Evolutionary conservation across 2,888 invertebrate genomes (phyloP).

Genomic region (Nemotelus nigrinus): DNA sequence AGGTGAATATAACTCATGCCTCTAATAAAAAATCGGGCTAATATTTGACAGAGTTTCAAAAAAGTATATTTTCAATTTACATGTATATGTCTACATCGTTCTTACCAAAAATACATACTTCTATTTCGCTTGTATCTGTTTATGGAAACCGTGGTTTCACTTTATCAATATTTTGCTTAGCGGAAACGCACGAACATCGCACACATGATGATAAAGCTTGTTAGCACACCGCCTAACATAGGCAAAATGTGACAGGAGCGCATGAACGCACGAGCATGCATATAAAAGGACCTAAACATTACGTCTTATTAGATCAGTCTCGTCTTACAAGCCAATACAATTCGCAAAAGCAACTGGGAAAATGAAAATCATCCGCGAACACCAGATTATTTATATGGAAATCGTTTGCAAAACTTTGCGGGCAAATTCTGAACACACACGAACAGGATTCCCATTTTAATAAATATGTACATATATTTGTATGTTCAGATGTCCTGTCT

Average conservation of each 20-base stretch:
- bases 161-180: constrained; percentile 9
- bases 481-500: too few relatives aligned
- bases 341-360: constrained; percentile 20
- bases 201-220: neutral
- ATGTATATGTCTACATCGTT: too few relatives aligned
- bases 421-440: too few relatives aligned
- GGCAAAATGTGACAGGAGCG: neutral
- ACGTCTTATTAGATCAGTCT: constrained; percentile 8
- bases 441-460: too few relatives aligned
- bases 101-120: neutral
- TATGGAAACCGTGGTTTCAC: neutral
- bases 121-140: neutral
- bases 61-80: too few relatives aligned
- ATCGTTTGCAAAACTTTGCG: neutral
- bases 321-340: constrained; percentile 18
- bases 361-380: constrained; percentile 36
- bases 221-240: neutral
- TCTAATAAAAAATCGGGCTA: too few relatives aligned
- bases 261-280: constrained; percentile 11
- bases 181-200: neutral
- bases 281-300: neutral
- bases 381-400: constrained; percentile 33
- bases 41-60: too few relatives aligned
- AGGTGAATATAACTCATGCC: too few relatives aligned
- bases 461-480: too few relatives aligned